These are phyloP conservation scores for Xestia ashworthii DNA, from an alignment of 2,888 invertebrate species.

Conservation along the genomic window DNA sequence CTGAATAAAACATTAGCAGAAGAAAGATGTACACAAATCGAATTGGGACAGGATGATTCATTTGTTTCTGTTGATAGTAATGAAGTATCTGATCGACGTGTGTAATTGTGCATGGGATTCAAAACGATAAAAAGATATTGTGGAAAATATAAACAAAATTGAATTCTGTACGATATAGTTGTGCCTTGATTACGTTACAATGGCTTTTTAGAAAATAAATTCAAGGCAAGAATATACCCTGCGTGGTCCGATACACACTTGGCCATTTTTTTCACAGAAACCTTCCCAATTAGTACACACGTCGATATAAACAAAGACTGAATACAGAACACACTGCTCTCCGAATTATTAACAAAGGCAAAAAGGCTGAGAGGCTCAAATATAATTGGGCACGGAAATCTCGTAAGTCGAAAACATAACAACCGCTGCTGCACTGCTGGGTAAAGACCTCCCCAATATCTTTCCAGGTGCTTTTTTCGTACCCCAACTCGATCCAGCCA, in stretches of 20 bases:
- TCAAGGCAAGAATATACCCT: not conserved
- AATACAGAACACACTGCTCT: too few relatives aligned
- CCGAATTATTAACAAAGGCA: too few relatives aligned
- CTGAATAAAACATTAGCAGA: conserved; percentile 86
- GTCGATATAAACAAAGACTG: too few relatives aligned
- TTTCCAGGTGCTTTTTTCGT: too few relatives aligned
- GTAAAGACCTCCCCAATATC: too few relatives aligned
- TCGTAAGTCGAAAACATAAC: too few relatives aligned
- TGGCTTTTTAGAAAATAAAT: not conserved
- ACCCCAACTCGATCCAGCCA: too few relatives aligned
- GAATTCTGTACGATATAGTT: not conserved
- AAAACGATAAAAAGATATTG: conserved; percentile 13
- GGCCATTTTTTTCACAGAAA: not conserved
- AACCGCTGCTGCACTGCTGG: too few relatives aligned
- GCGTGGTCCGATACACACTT: not conserved
- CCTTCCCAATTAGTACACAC: too few relatives aligned
- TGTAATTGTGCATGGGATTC: conserved; percentile 46
- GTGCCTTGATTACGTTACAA: not conserved
- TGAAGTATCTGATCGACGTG: conserved; percentile 66
- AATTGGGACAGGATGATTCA: conserved; percentile 79
- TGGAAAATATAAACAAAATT: not conserved
- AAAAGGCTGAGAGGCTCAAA: too few relatives aligned
- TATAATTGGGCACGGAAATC: too few relatives aligned
- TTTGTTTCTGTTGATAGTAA: conserved; percentile 74
- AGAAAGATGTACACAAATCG: conserved; percentile 80